Conservation (phyloP, 2,797 vertebrate genomes). For the Etheostoma perlongum region DNA sequence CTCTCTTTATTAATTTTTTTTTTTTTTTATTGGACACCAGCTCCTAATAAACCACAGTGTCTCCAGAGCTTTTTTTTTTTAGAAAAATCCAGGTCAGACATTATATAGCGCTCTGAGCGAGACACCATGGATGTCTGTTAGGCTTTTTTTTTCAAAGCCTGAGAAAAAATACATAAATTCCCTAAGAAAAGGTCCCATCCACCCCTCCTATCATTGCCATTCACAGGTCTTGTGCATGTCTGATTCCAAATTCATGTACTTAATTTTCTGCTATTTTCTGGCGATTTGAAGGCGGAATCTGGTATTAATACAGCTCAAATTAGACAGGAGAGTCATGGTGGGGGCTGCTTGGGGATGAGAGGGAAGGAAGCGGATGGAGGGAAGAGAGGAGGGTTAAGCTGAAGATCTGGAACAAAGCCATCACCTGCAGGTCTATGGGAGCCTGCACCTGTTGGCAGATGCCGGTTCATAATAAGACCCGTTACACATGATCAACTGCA, state of each 20-base stretch:
- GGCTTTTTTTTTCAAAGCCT: conserved; percentile 32
- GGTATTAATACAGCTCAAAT: conserved; percentile 41
- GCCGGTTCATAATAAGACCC: background rate
- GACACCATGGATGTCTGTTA: conserved; percentile 20
- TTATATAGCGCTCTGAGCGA: background rate
- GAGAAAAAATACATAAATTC: conserved; percentile 27
- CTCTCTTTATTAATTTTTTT: background rate
- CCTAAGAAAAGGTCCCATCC: conserved; percentile 32
- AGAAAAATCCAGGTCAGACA: conserved; percentile 11
- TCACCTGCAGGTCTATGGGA: conserved; percentile 56
- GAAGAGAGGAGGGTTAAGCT: conserved; percentile 43
- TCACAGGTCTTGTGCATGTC: conserved; percentile 45
- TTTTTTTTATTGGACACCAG: background rate
- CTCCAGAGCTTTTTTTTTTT: background rate
- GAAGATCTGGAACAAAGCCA: conserved; percentile 41
- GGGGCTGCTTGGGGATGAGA: conserved; percentile 11
- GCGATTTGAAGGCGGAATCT: conserved; percentile 51
- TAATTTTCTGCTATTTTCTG: conserved; percentile 64
- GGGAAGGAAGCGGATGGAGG: background rate
- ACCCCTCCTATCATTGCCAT: conserved; percentile 3
- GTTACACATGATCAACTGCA: background rate
- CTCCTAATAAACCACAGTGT: background rate
- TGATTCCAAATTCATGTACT: conserved; percentile 59
- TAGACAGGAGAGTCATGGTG: background rate
- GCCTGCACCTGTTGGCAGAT: conserved; percentile 57